Evolutionary conservation across 2,797 vertebrate genomes (phyloP), one percentile per base, ranked within the genome.

Genomic region (Agapornis canus): DNA sequence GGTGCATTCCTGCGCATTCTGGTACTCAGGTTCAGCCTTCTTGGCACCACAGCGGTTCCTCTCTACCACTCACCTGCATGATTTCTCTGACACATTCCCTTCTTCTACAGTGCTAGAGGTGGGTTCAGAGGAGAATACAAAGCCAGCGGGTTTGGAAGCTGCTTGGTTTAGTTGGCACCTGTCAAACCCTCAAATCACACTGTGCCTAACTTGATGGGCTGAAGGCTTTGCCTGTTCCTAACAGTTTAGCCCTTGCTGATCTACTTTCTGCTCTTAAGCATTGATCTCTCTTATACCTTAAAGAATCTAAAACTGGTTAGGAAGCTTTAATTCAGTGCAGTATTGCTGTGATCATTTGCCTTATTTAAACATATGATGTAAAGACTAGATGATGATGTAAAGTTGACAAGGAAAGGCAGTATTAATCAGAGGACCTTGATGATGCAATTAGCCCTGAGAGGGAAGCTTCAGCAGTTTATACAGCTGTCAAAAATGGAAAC

Each of bases 351-450:
- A 47, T 90, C 60, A 8, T 91, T 94, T 81, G 69, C 72, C 82
- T 91, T 82, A 69, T 59, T 92, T 93, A 81, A 71, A 77, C 73
- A 60, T 15, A 64, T 73, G 87, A 47, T 92, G 52, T 88, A 66
- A 86, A 47, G 60, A 77, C 60, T 82, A 60, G 71, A 66, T 90
- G 73, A 48, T 85, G 94, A 87, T 92, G 89, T 84, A 60, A 96
- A 96, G 95, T 93, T 93, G 96, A 94, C 94, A 92, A 90, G 87
- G 57, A 89, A 90, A 86, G 90, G 79, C 85, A 15, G 89, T 76
- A 76, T 97, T 96, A 96, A 95, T 94, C 93, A 68, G 82, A 92
- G 95, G 93, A 94, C 96, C 86, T 96, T 94, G 96, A 82, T 96
- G 96, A 95, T 92, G 86, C 95, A 92, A 82, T 96, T 95, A 94